Evolutionary conservation across 2,888 invertebrate genomes (phyloP).

Genomic region (Ennomos erosarius): DNA sequence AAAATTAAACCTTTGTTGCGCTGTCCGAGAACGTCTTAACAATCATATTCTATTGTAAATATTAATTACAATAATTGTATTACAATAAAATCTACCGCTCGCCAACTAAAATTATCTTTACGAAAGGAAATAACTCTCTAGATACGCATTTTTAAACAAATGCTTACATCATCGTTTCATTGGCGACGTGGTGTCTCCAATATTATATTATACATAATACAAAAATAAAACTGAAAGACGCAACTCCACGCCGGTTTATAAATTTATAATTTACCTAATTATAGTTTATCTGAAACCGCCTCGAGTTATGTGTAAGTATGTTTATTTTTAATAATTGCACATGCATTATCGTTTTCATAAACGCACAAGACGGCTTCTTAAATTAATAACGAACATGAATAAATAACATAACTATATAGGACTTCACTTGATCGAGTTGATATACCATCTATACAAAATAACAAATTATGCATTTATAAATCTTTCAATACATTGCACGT

Average conservation of each 20-base stretch:
- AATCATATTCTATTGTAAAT: slow-evolving; percentile 1
- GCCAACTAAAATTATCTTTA: slow-evolving; percentile 51
- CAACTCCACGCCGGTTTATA: slow-evolving; percentile 64
- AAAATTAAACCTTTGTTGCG: slow-evolving; percentile 5
- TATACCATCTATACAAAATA: slow-evolving; percentile 16
- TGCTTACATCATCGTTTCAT: slow-evolving; percentile 67
- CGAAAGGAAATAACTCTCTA: slow-evolving; percentile 57
- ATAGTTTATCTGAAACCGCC: slow-evolving; percentile 9
- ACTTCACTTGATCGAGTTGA: slow-evolving; percentile 16
- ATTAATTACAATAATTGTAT: slow-evolving; percentile 11
- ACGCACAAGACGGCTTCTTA: slow-evolving; percentile 9
- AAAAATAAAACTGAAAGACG: slow-evolving; percentile 73
- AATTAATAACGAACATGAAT: slow-evolving; percentile 16
- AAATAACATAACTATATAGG: slow-evolving; percentile 19
- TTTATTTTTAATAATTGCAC: slow-evolving; percentile 9
- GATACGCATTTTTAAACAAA: slow-evolving; percentile 78
- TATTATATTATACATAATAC: slow-evolving; percentile 63
- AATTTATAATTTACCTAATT: slow-evolving; percentile 18
- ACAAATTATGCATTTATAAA: slow-evolving; percentile 11
- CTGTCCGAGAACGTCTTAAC: slow-evolving; percentile 7
- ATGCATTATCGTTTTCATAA: neutral
- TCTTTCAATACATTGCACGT: slow-evolving; percentile 23
- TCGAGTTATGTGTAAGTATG: slow-evolving; percentile 2
- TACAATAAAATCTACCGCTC: slow-evolving; percentile 51
- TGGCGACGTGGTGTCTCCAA: slow-evolving; percentile 59